phyloP scores from a whole-genome alignment of 2,797 vertebrate species.

The Malurus leucopterus region DNA sequence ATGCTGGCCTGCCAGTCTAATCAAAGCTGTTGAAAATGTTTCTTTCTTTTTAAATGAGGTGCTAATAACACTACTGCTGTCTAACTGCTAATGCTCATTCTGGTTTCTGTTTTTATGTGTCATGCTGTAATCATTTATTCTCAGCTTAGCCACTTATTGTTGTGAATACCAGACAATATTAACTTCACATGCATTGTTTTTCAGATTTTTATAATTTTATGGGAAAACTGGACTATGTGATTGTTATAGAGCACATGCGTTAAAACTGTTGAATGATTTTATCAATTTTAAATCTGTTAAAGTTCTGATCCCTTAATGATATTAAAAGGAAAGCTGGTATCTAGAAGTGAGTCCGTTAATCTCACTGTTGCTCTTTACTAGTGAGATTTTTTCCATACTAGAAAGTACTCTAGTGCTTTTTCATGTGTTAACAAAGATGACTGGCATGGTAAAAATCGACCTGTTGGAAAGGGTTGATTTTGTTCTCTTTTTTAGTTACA shows the following conservation, averaged over 20 bases:
- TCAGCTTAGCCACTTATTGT: background rate
- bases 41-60: background rate
- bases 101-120: background rate
- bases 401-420: background rate
- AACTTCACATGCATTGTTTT: background rate
- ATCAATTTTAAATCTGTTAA: background rate
- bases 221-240: background rate
- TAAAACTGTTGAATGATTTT: background rate
- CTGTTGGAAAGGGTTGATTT: background rate
- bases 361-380: background rate
- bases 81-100: background rate
- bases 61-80: background rate
- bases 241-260: background rate
- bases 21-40: background rate
- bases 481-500: background rate
- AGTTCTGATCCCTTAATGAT: conserved; percentile 34
- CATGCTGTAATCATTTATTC: background rate
- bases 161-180: background rate
- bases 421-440: background rate
- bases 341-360: conserved; percentile 37
- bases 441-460: background rate
- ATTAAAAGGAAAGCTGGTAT: conserved; percentile 45
- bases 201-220: background rate
- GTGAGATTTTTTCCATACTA: background rate
- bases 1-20: background rate